These are phyloP conservation scores for Lepus oiostolus DNA, from an alignment of 2,797 vertebrate species.

Conservation along the genomic window DNA sequence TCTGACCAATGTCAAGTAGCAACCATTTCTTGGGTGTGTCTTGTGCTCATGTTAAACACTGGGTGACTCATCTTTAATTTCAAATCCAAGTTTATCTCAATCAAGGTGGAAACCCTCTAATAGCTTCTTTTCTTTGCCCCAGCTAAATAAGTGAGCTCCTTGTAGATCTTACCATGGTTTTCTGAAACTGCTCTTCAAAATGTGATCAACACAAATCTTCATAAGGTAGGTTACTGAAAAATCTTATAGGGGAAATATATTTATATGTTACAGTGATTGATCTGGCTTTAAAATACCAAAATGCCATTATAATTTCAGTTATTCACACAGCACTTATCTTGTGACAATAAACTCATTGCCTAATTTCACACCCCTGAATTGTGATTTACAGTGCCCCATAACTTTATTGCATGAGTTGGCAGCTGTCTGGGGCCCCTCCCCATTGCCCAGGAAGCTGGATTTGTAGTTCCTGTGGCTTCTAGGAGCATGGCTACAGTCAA, in stretches of 20 bases:
- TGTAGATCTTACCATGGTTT: neutral
- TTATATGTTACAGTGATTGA: neutral
- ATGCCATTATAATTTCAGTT: neutral
- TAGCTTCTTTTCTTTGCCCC: neutral
- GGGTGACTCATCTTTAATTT: neutral
- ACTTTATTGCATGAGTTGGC: fast-evolving
- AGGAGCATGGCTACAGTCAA: neutral
- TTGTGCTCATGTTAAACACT: neutral
- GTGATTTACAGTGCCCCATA: neutral
- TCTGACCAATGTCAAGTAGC: neutral
- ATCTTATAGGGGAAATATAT: neutral
- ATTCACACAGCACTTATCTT: neutral
- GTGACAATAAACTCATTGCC: neutral
- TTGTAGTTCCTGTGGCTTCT: neutral
- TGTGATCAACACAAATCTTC: neutral
- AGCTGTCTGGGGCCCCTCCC: neutral
- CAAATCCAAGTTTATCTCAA: conserved; percentile 6
- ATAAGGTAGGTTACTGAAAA: neutral
- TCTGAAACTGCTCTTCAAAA: neutral
- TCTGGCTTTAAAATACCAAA: neutral
- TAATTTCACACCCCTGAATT: neutral
- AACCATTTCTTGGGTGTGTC: neutral
- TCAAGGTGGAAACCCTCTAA: neutral
- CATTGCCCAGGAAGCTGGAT: neutral
- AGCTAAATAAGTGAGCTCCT: neutral